Evolutionary conservation across 2,797 vertebrate species (phyloP), one percentile per base, ranked within the genome.

Genomic region (Synaphobranchus kaupii): DNA sequence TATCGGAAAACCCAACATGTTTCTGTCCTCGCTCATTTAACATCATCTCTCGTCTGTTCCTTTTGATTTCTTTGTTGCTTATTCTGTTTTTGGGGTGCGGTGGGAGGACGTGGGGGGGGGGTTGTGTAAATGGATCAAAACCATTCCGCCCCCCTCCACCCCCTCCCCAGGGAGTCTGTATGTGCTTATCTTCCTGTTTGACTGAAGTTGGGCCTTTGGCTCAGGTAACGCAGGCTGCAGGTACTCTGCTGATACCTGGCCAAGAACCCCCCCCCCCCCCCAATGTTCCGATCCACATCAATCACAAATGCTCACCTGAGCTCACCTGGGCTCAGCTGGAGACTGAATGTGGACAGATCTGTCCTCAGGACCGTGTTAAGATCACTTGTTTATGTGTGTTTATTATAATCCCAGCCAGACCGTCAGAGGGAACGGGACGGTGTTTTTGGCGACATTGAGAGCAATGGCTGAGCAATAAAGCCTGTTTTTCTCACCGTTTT

Each of bases 381-480:
- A 25, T 9, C 22, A 1, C 22, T 17, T 4, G 4, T 60, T 60
- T 20, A 50, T 60, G 15, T 22, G 4, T 60, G 2, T 17, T 17
- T 60, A 20, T 20, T 60, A 22, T 60, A 2, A 60, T 60, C 22
- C 15, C 4, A n/a, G 63, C 63, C 63, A 10, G 22, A 28, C 28
- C 2, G 10, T 71, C 68, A 34, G n/a, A 52, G 52, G 88, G 86
- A 91, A 86, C 87, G 68, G 0, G 83, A 90, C 89, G 92, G 4
- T 90, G 90, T 93, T 90, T 92, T 89, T 89, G 83, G 85, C 89
- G 89, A 89, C 17, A 66, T 81, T 58, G 88, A 87, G 78, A 86
- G 83, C 88, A 89, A 58, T 85, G 92, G 93, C 94, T 91, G 90
- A 93, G 10, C 10, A 94, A 88, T 88, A 89, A 93, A 89, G 54